Conservation (phyloP, 2,113 vertebrate genomes). For the Zosterops japonicus region DNA sequence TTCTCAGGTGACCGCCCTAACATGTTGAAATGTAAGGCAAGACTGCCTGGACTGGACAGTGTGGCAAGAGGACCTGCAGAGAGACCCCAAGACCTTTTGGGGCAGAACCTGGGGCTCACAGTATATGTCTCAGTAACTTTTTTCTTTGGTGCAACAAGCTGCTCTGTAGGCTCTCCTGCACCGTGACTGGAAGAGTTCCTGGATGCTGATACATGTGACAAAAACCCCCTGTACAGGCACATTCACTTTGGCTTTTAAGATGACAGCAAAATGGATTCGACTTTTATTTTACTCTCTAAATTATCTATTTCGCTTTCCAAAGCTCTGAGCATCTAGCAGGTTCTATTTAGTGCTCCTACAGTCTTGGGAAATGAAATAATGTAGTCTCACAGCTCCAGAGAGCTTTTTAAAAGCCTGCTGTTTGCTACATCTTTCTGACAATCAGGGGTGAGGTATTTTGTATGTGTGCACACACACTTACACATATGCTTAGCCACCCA, state of each 20-base stretch:
- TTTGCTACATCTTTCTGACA: neutral
- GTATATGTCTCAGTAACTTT: fast-evolving
- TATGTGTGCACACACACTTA: neutral
- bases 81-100: neutral
- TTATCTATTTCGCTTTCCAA: neutral
- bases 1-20: neutral
- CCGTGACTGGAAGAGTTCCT: fast-evolving
- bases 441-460: neutral
- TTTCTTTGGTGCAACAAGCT: fast-evolving
- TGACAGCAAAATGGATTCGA: neutral
- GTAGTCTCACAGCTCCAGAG: neutral
- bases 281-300: neutral
- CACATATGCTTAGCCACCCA: neutral
- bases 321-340: neutral
- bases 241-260: neutral
- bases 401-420: neutral
- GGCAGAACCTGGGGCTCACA: neutral
- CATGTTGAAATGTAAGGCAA: neutral
- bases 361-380: neutral
- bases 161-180: neutral
- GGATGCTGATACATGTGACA: neutral
- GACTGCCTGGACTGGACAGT: neutral
- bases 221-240: neutral
- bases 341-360: neutral
- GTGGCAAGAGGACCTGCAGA: neutral